Evolutionary conservation across 2,888 invertebrate genomes (phyloP), one percentile per base, ranked within the genome.

Genomic region (Scaptomyza polygonia): DNA sequence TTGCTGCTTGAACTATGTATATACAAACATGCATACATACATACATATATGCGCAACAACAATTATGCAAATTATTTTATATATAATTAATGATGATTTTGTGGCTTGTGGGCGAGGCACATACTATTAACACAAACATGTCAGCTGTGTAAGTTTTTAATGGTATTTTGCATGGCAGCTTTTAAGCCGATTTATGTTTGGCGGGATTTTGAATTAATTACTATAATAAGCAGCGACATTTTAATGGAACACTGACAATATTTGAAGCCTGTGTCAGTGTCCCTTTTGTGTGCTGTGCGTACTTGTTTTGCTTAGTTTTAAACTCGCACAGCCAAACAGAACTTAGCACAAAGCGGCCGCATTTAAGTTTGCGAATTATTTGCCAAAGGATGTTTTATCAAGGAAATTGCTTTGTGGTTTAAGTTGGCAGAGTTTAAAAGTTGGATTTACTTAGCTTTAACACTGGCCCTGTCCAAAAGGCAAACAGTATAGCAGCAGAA

Each of bases 121-220:
- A 49, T 51, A 16, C 40, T 47, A 16, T 39, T 81, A 81, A 67
- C 63, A 63, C 25, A 52, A 64, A 74, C 81, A 84, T 86, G 81
- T 67, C 78, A 54, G 45, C 47, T 48, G 59, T 47, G 56, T 32
- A 85, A 79, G 47, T 67, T 47, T 67, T 72, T 83, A 86, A 86
- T 77, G 47, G 74, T 74, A 67, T 80, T 86, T 39, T 77, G 49
- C 30, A 69, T 81, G 71, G 59, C 75, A 72, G 70, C 59, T 78
- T 81, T 87, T 81, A 82, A 87, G 87, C 82, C 87, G 82, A 76
- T 86, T 82, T 81, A 57, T 59, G 63, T 63, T 65, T 53, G 54
- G 52, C 49, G 63, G 64, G 27, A 80, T 64, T 63, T 43, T 65
- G 58, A 75, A 86, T 86, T 82, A 82, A 82, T 80, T 84, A 86